These are phyloP conservation scores for Engraulis encrasicolus DNA, from an alignment of 2,113 vertebrate species.

Conservation along the genomic window DNA sequence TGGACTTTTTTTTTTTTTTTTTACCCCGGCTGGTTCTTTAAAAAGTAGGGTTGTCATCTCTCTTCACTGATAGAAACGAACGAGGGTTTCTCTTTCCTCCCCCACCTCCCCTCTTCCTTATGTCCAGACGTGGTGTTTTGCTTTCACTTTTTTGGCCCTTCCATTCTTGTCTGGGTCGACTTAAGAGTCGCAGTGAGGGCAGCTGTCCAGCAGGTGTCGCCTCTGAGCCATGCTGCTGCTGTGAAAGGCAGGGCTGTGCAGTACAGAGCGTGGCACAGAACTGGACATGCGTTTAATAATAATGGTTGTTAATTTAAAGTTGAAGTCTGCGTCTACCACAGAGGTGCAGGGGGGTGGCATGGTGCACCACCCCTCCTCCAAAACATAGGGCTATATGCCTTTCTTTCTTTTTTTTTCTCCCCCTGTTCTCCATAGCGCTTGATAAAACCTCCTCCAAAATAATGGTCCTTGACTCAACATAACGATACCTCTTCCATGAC, in stretches of 20 bases:
- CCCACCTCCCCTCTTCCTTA: too few relatives aligned
- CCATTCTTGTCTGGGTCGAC: neutral
- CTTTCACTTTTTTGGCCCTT: neutral
- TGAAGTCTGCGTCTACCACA: neutral
- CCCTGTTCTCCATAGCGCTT: too few relatives aligned
- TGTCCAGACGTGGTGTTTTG: too few relatives aligned
- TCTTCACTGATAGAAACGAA: neutral
- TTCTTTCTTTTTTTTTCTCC: neutral
- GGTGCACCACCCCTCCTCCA: neutral
- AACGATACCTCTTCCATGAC: constrained; percentile 43
- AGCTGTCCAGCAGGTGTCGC: too few relatives aligned
- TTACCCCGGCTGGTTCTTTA: neutral
- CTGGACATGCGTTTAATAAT: constrained; percentile 3
- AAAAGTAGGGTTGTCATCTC: neutral
- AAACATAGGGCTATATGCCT: neutral
- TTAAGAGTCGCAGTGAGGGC: too few relatives aligned
- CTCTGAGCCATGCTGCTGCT: too few relatives aligned
- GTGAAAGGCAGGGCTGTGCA: neutral
- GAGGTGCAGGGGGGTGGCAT: neutral
- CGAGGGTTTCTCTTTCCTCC: too few relatives aligned
- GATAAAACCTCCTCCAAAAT: constrained; percentile 27
- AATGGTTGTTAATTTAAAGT: too few relatives aligned
- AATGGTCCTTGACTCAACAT: constrained; percentile 36
- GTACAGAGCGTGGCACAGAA: too few relatives aligned
- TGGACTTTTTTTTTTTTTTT: neutral